Evolutionary conservation across 1,140 invertebrate genomes (phyloP), one percentile per base, ranked within the genome.

Genomic region (Zaprionus vittiger): DNA sequence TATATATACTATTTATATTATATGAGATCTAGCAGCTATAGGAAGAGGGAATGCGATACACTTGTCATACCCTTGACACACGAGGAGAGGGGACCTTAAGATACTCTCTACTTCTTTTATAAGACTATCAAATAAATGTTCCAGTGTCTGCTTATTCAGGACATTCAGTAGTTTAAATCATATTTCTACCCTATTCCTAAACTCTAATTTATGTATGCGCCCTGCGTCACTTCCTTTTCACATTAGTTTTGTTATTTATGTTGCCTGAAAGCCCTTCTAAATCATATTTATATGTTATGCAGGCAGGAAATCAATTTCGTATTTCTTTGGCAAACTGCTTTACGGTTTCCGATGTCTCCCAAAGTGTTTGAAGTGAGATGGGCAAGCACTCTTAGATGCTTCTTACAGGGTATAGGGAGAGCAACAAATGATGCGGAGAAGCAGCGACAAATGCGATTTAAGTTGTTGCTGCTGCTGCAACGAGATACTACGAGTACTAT

Each of bases 401-500:
- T 4, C 9, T 5, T 60, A 41, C 20, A 64, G 73, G 47, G 44
- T 55, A 71, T 38, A n/a, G 5, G 49, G 37, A 26, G 55, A 66
- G 56, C 67, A 76, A 79, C 62, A 79, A 67, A 37, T 37, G 76
- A 44, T 55, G 56, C 31, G 60, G 54, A 59, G 5, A 20, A 37
- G 7, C 14, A 57, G 73, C 67, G 59, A 60, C 63, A 70, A 81
- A 79, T 81, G 80, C 68, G 68, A 80, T 83, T 86, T 74, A 65
- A 81, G 79, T 65, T 80, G 20, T 37, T 37, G 26, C 73, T 17
- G 20, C 28, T 52, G 28, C 28, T 52, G 56, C 44, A 22, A 52
- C 41, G 54, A 56, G 38, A 65, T 47, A 17, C 31, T 34, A 2
- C 41, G 41, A 44, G 37, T 38, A 14, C 41, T 17, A 49, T n/a